Conservation (phyloP, 2,888 invertebrate genomes). For the Athalia cordata region DNA sequence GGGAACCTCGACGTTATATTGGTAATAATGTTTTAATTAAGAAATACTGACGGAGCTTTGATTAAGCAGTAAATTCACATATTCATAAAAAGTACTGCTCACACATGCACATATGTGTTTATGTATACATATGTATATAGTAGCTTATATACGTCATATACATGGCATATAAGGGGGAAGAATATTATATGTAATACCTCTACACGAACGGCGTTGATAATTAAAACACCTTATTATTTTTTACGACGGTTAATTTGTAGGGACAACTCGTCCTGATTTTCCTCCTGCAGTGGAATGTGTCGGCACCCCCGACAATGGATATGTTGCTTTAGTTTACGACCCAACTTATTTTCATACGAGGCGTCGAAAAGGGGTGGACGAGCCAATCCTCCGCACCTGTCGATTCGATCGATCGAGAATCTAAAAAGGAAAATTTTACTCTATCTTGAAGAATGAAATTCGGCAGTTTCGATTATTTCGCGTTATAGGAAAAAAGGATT, state of each 20-base stretch:
- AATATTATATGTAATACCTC: too few species aligned
- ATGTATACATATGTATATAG: too few species aligned
- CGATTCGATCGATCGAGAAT: too few species aligned
- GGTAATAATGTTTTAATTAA: slow-evolving; percentile 68
- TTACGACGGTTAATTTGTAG: slow-evolving; percentile 42
- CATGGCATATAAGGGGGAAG: too few species aligned
- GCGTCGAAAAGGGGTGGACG: too few species aligned
- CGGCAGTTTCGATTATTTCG: background rate
- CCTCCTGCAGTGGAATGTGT: background rate
- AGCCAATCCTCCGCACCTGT: too few species aligned
- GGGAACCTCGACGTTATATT: slow-evolving; percentile 45
- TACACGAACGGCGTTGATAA: slow-evolving; percentile 30
- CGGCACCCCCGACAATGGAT: slow-evolving; percentile 33
- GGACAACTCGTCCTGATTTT: background rate
- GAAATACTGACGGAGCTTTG: slow-evolving; percentile 55
- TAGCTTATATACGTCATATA: too few species aligned
- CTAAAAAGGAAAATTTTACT: too few species aligned
- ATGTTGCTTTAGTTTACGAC: background rate
- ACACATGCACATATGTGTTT: too few species aligned
- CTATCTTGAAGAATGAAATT: too few species aligned
- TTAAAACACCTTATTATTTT: slow-evolving; percentile 45
- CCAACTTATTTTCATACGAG: background rate
- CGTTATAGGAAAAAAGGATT: background rate
- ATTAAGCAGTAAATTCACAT: slow-evolving; percentile 69
- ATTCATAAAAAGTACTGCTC: slow-evolving; percentile 40